A percentile compares a stretch with the other conserved stretches of the same genome.
Evolutionary conservation across 2,888 invertebrate species (phyloP).

Genomic region (Conistra vaccinii): DNA sequence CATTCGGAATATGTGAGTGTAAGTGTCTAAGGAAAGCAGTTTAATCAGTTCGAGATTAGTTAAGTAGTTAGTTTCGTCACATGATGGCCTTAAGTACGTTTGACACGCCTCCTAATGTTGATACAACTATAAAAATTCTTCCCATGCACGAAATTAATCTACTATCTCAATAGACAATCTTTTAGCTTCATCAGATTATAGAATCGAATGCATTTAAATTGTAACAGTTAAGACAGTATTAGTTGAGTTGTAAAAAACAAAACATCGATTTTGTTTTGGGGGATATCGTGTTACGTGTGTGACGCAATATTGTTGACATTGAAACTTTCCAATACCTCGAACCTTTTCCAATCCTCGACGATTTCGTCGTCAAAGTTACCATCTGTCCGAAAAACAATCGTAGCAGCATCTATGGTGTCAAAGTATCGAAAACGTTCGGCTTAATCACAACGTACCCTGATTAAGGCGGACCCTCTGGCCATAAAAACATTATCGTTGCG

Average conservation of each 20-base stretch:
- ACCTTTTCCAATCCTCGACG: neutral
- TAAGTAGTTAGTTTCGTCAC: constrained; percentile 66
- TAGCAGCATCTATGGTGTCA: constrained; percentile 62
- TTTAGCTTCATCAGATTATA: constrained; percentile 60
- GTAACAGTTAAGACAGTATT: constrained; percentile 58
- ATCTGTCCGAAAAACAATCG: constrained; percentile 44
- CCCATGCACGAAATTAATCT: constrained; percentile 66
- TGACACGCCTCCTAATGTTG: constrained; percentile 64
- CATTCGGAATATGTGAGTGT: constrained; percentile 64
- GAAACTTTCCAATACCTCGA: neutral
- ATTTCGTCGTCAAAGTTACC: neutral
- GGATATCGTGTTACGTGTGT: constrained; percentile 51
- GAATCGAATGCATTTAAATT: constrained; percentile 65
- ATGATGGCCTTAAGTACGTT: constrained; percentile 66
- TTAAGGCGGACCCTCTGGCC: constrained; percentile 87
- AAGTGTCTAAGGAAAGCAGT: constrained; percentile 65
- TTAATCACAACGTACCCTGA: constrained; percentile 89
- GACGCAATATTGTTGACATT: constrained; percentile 31
- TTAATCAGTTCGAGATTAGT: constrained; percentile 69
- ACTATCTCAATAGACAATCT: constrained; percentile 63
- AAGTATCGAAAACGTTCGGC: constrained; percentile 78
- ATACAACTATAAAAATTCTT: constrained; percentile 67
- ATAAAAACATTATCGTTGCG: constrained; percentile 90
- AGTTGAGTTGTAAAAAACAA: constrained; percentile 49
- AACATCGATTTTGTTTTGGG: constrained; percentile 34